Evolutionary conservation across 2,113 vertebrate genomes (phyloP), one percentile per base, ranked within the genome.

Genomic region (Neoarius graeffei): DNA sequence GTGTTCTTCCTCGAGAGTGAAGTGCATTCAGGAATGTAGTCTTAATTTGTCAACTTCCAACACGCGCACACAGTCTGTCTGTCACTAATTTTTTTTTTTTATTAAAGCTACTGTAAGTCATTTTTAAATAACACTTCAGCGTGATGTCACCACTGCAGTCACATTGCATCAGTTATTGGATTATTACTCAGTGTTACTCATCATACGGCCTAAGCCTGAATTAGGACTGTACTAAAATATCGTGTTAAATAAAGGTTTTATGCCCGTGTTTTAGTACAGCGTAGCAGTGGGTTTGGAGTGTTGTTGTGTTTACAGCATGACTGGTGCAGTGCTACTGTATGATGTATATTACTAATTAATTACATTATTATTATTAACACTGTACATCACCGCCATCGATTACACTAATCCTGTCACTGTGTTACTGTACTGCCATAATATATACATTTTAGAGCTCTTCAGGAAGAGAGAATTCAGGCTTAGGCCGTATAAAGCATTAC

Each of bases 401-500:
- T 23, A 23, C 8, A 23, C 17, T 62, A 19, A 60, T 13, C 3
- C 56, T 60, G 17, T 59, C 57, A 59, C 57, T 59, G 57, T 60
- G 6, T 25, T 64, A 64, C 8, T 25, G 2, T 25, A 25, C 7
- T 25, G 0, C 59, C 15, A 5, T 17, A 4, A 7, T 19, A 19
- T 17, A 59, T 17, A 59, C 57, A 6, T 27, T 77, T 56, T 79
- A 11, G 19, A 20, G 77, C 27, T 10, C 30, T 25, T 90, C 73
- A 19, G 85, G 66, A 52, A 30, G 17, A 9, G 62, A 57, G 83
- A 62, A 85, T 82, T 82, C 64, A 0, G 35, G 25, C 50, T 30
- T n/a, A 27, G 60, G 57, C 81, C 42, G 59, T 67, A 84, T 66
- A 88, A 87, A 86, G 62, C 82, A 27, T 23, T 88, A 86, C 83